A percentile compares a stretch with the other conserved stretches of the same genome.
These are phyloP conservation scores for Dendropsophus ebraccatus DNA, from an alignment of 2,113 vertebrate species.

Conservation along the genomic window DNA sequence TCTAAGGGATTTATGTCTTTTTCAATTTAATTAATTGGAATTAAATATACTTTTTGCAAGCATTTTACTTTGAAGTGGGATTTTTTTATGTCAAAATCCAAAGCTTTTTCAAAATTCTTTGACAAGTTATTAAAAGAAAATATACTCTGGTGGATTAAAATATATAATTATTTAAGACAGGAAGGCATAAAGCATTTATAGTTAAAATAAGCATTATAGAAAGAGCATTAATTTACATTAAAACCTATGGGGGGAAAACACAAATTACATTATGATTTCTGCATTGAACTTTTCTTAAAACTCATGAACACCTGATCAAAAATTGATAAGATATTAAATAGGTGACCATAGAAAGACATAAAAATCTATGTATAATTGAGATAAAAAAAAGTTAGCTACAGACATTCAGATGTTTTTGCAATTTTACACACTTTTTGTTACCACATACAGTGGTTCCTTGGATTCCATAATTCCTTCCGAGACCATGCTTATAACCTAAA, in stretches of 20 bases:
- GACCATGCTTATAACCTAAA: too few relatives aligned
- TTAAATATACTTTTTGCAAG: constrained; percentile 38
- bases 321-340: too few relatives aligned
- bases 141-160: constrained; percentile 44
- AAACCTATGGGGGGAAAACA: neutral
- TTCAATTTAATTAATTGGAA: constrained; percentile 54
- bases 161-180: constrained; percentile 39
- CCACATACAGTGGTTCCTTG: too few relatives aligned
- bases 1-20: constrained; percentile 46
- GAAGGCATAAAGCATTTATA: constrained; percentile 14
- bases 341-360: too few relatives aligned
- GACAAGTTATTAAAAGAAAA: constrained; percentile 45
- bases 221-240: constrained; percentile 10
- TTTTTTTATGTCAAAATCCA: constrained; percentile 50
- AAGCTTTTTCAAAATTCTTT: constrained; percentile 35
- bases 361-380: too few relatives aligned
- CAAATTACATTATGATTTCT: neutral
- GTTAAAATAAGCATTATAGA: constrained; percentile 39
- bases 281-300: neutral
- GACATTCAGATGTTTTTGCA: too few relatives aligned
- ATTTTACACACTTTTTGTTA: too few relatives aligned
- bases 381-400: too few relatives aligned
- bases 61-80: constrained; percentile 53
- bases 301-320: neutral
- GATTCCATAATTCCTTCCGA: too few relatives aligned